Conservation (phyloP, 2,113 vertebrate species). For the Rhinoderma darwinii region DNA sequence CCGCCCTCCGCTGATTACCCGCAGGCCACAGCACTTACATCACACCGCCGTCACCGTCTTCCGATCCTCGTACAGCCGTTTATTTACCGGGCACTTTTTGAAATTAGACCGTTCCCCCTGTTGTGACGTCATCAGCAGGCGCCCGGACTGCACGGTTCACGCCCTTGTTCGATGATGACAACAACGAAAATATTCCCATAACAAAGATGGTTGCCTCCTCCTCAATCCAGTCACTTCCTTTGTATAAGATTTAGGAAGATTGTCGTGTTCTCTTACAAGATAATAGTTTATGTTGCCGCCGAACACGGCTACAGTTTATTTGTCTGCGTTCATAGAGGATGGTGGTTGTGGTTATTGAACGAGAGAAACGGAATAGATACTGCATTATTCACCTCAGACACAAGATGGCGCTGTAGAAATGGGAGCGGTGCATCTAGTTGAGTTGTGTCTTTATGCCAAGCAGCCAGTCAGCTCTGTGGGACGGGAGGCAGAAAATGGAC, state of each 20-base stretch:
- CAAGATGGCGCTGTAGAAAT: not conserved
- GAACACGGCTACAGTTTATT: too few relatives aligned
- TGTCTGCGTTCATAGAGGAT: too few relatives aligned
- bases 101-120: not conserved
- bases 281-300: too few relatives aligned
- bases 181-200: not conserved
- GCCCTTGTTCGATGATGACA: not conserved
- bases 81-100: slow-evolving; percentile 10
- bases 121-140: not conserved
- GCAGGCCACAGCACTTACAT: not conserved
- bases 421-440: not conserved
- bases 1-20: too few relatives aligned
- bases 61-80: not conserved
- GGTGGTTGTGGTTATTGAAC: too few relatives aligned
- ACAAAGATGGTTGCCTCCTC: not conserved
- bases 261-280: too few relatives aligned
- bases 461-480: too few relatives aligned
- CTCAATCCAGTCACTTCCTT: not conserved
- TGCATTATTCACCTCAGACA: not conserved
- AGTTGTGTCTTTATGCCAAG: too few relatives aligned
- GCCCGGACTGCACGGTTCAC: not conserved
- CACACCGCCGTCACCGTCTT: not conserved
- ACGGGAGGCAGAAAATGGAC: too few relatives aligned
- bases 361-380: not conserved
- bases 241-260: too few relatives aligned